These are phyloP conservation scores for Cyrtorhinus lividipennis DNA, from an alignment of 1,140 invertebrate genomes.

Conservation along the genomic window DNA sequence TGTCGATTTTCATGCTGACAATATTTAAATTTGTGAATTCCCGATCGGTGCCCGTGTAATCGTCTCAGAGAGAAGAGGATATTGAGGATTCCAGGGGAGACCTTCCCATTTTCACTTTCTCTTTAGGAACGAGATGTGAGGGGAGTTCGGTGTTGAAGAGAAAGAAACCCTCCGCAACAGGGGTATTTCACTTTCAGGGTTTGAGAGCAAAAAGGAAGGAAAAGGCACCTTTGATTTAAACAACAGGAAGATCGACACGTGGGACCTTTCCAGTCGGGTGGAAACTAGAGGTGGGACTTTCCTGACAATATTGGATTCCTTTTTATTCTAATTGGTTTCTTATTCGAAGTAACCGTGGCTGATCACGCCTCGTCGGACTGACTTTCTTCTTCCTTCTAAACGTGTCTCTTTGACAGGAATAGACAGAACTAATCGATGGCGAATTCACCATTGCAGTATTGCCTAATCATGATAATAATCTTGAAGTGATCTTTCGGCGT, in stretches of 20 bases:
- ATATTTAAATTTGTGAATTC: slow-evolving; percentile 16
- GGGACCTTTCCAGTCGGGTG: neutral
- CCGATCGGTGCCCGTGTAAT: neutral
- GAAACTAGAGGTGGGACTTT: neutral
- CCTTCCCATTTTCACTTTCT: neutral
- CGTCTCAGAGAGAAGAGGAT: neutral
- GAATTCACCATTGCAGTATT: too few relatives aligned
- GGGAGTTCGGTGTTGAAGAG: too few relatives aligned
- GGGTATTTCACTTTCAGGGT: too few relatives aligned
- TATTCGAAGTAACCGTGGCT: neutral
- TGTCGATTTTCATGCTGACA: neutral
- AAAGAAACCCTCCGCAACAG: too few relatives aligned
- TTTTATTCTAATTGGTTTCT: neutral
- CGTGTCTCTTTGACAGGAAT: too few relatives aligned
- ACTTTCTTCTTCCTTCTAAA: neutral
- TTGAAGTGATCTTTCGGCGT: too few relatives aligned
- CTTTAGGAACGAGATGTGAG: too few relatives aligned
- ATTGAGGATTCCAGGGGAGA: slow-evolving; percentile 2
- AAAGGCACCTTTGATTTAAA: neutral
- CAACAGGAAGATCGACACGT: neutral
- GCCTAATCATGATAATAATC: too few relatives aligned
- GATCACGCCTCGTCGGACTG: neutral
- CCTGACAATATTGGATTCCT: neutral
- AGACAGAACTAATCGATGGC: too few relatives aligned
- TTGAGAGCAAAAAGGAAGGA: too few relatives aligned